A percentile compares a stretch with the other conserved stretches of the same genome.
These are phyloP conservation scores for Ursus arctos DNA, from an alignment of 2,113 vertebrate genomes.

Conservation along the genomic window DNA sequence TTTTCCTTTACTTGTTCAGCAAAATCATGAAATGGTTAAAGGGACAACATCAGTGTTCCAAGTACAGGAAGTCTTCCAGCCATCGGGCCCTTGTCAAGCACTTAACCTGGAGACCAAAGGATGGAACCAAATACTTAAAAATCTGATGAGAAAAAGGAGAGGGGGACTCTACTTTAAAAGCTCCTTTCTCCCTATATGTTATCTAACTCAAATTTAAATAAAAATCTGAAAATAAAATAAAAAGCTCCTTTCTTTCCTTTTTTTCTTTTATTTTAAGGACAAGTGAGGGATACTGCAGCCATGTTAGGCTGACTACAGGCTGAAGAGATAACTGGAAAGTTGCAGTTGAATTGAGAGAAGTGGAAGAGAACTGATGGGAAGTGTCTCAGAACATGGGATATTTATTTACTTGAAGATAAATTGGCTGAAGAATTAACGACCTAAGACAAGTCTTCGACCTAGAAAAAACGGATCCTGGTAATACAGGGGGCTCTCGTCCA, in stretches of 20 bases:
- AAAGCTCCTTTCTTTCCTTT: background rate
- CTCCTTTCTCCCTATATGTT: background rate
- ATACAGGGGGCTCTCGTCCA: background rate
- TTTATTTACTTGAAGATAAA: constrained; percentile 27
- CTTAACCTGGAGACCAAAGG: background rate
- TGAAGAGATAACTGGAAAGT: background rate
- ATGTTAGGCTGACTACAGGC: background rate
- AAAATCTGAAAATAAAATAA: background rate
- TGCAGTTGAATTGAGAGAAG: background rate
- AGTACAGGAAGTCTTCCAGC: background rate
- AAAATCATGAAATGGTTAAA: background rate
- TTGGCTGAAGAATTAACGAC: background rate
- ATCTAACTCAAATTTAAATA: background rate
- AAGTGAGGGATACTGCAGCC: background rate
- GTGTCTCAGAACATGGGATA: background rate
- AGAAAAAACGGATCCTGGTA: background rate
- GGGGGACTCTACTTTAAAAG: background rate
- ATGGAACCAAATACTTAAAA: background rate
- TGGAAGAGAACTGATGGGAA: background rate
- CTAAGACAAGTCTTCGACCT: background rate
- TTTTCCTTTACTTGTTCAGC: background rate
- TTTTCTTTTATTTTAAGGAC: background rate
- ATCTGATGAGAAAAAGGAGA: background rate
- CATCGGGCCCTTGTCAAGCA: background rate
- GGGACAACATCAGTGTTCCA: background rate